phyloP scores from a whole-genome alignment of 2,888 invertebrate species.

The Trisateles emortualis region DNA sequence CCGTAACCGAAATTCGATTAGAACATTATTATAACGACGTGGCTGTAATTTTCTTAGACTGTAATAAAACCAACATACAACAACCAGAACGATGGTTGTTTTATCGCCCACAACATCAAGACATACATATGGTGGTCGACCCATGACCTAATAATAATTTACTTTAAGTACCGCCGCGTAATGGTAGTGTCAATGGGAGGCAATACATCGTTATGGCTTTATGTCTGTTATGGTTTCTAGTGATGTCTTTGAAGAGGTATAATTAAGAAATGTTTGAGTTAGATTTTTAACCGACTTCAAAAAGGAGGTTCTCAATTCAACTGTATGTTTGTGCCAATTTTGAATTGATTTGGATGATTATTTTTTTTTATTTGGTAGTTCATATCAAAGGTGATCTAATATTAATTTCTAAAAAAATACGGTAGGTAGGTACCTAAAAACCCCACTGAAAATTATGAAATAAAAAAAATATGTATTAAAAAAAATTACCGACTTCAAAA shows the following conservation, averaged over 20 bases:
- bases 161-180: slow-evolving; percentile 37
- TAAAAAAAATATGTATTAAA: too few species aligned
- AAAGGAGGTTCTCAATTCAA: neutral
- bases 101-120: slow-evolving; percentile 35
- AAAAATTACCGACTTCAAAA: too few species aligned
- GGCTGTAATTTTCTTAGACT: neutral
- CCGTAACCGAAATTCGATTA: too few species aligned
- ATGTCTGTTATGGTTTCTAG: slow-evolving; percentile 34
- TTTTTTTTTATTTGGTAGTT: too few species aligned
- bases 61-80: neutral
- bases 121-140: slow-evolving; percentile 36
- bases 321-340: too few species aligned
- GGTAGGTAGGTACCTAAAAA: too few species aligned
- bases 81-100: slow-evolving; percentile 28
- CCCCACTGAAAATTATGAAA: too few species aligned
- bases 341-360: too few species aligned
- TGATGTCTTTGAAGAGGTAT: slow-evolving; percentile 18
- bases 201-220: slow-evolving; percentile 31
- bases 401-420: too few species aligned
- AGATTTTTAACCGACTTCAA: too few species aligned
- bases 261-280: slow-evolving; percentile 11
- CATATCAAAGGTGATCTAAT: too few species aligned
- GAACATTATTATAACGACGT: too few species aligned
- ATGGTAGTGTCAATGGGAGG: slow-evolving; percentile 42
- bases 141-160: slow-evolving; percentile 53